These are phyloP conservation scores for Phyllostomus hastatus DNA, from an alignment of 2,113 vertebrate species.

Conservation along the genomic window DNA sequence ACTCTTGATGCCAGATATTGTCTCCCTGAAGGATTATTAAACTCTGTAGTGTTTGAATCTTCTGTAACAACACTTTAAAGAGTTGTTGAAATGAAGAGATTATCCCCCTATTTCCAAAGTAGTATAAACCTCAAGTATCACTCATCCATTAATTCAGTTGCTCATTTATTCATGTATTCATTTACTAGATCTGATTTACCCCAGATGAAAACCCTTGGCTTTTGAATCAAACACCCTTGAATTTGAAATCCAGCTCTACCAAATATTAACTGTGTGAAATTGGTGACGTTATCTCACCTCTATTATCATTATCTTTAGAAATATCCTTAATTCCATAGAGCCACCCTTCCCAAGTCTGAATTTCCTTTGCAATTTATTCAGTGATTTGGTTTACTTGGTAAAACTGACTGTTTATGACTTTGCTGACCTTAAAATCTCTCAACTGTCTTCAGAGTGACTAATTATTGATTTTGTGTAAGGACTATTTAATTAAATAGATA, in stretches of 20 bases:
- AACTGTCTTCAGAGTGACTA: constrained; percentile 53
- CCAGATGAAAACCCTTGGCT: background rate
- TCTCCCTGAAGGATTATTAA: background rate
- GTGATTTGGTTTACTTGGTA: background rate
- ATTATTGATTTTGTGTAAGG: constrained; percentile 73
- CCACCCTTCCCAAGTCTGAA: background rate
- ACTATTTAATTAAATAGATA: constrained; percentile 76
- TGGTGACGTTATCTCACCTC: background rate
- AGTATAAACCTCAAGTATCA: background rate
- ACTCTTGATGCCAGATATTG: background rate
- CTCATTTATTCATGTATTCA: background rate
- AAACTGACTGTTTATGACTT: constrained; percentile 55
- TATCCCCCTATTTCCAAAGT: background rate
- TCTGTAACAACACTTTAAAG: background rate
- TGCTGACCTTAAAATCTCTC: constrained; percentile 66
- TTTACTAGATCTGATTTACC: background rate
- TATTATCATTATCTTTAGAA: background rate
- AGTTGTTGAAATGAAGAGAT: background rate
- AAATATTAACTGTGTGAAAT: background rate
- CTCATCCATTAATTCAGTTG: background rate
- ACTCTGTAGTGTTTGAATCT: background rate
- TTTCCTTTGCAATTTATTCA: constrained; percentile 27
- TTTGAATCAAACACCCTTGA: background rate
- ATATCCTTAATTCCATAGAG: background rate
- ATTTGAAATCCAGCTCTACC: background rate